Percentiles rank a stretch among this genome's conserved stretches.
Evolutionary conservation across 1,140 invertebrate species (phyloP).

Genomic region (Nebria ingens): DNA sequence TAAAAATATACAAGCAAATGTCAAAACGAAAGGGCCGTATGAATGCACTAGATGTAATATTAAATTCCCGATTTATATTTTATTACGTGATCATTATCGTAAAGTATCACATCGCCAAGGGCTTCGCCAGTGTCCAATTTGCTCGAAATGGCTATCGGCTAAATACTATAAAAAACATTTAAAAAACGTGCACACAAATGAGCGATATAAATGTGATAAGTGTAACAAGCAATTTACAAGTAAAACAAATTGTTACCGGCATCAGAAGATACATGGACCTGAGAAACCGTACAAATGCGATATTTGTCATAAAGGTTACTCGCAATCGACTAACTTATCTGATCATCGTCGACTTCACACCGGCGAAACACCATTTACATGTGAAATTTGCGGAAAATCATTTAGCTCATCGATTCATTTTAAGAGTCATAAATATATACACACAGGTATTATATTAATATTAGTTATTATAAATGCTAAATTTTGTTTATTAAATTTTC

Average conservation of each 20-base stretch:
- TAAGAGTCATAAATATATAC: neutral
- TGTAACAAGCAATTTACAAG: too few species aligned
- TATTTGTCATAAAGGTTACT: too few species aligned
- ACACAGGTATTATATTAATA: too few species aligned
- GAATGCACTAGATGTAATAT: neutral
- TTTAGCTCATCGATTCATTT: neutral
- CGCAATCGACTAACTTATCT: too few species aligned
- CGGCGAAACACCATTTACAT: neutral
- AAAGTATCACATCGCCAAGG: neutral
- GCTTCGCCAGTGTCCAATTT: neutral
- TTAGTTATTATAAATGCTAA: too few species aligned
- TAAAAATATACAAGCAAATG: neutral
- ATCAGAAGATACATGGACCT: too few species aligned
- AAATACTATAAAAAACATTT: constrained; percentile 23
- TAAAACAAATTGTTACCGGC: too few species aligned
- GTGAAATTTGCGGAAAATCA: neutral
- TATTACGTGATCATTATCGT: neutral
- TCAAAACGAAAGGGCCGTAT: neutral
- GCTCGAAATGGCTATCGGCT: neutral
- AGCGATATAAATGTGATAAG: too few species aligned
- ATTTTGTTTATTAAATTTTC: too few species aligned
- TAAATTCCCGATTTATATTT: neutral
- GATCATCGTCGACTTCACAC: neutral
- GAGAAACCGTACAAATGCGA: too few species aligned
- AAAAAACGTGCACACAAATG: too few species aligned